Percentiles rank a stretch among this genome's conserved stretches.
Evolutionary conservation across 2,888 invertebrate species (phyloP).

Genomic region (Nesidiocoris tenuis): DNA sequence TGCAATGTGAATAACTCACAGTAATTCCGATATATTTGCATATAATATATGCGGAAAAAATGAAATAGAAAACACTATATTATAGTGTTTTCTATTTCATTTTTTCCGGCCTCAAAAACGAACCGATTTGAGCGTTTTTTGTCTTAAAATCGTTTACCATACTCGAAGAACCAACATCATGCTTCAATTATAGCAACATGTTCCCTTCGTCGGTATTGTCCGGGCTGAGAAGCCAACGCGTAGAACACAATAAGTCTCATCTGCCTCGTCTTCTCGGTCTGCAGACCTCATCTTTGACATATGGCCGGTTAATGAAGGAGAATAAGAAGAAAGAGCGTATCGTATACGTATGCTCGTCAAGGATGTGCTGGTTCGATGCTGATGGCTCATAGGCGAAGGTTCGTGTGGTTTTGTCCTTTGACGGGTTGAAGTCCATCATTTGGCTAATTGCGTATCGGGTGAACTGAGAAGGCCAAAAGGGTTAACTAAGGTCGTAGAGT

Average conservation of each 20-base stretch:
- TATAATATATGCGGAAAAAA: too few relatives aligned
- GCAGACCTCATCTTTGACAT: not conserved
- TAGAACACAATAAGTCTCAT: not conserved
- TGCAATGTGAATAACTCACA: too few relatives aligned
- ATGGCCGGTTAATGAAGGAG: not conserved
- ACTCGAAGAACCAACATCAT: too few relatives aligned
- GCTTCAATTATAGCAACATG: too few relatives aligned
- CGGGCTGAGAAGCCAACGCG: too few relatives aligned
- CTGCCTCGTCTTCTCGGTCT: not conserved
- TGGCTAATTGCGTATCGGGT: conserved; percentile 14
- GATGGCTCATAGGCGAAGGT: not conserved
- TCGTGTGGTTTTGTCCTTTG: not conserved
- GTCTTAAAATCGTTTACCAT: too few relatives aligned
- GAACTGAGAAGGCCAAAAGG: conserved; percentile 1
- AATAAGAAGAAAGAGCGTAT: not conserved
- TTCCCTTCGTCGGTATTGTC: too few relatives aligned
- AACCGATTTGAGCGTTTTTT: too few relatives aligned
- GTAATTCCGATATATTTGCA: too few relatives aligned
- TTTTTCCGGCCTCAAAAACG: too few relatives aligned
- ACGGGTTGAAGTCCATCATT: not conserved
- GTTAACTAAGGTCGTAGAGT: not conserved
- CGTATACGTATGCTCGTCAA: not conserved
- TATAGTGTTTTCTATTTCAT: too few relatives aligned
- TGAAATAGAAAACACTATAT: too few relatives aligned
- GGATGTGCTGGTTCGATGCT: not conserved